Base-by-base conservation (phyloP, 2,888 invertebrate species). In the Abrostola triplasia region DNA sequence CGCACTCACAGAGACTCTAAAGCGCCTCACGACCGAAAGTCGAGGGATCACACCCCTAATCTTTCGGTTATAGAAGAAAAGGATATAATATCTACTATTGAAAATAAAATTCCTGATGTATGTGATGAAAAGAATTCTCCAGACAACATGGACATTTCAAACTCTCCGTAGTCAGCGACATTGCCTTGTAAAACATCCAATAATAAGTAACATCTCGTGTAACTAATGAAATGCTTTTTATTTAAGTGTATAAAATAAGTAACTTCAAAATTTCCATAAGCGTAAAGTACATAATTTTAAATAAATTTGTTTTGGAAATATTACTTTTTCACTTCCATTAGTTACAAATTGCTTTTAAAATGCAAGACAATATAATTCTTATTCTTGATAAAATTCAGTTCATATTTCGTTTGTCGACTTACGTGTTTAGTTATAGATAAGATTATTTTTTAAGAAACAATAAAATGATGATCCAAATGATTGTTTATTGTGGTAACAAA, bases 81-180 rank as follows among this genome's bases (percentile, higher is more conserved):
- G 64, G 79, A 85, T n/a, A n/a, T n/a, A 24, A 73, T 77, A 63
- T 75, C 87, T 8, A 69, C 81, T 2, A 66, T 86, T 36, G 88
- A 87, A 55, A 82, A 77, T 53, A 91, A 89, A 76, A 72, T 87
- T 5, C 84, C 87, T 11, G 91, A 92, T 53, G 79, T 91, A 55
- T 85, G 82, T 44, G 95, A 96, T 65, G 96, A 96, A 77, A 95
- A 96, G 70, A 91, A 94, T 76, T 96, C 96, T 11, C 95, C 96
- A 1, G 97, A 97, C 88, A 97, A 97, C 85, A 97, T 97, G 97
- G 97, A 97, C 88, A 97, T 97, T 89, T 97, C 97, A 12, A 97
- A 97, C 90, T 97, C 97, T 64, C 97, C 97, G 59, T 97, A 95
- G 79, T 73, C 67, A 55, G 70, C 64, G 47, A 48, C 6, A 37